These are phyloP conservation scores for Poeciliopsis occidentalis DNA, from an alignment of 2,113 vertebrate genomes.

Conservation along the genomic window DNA sequence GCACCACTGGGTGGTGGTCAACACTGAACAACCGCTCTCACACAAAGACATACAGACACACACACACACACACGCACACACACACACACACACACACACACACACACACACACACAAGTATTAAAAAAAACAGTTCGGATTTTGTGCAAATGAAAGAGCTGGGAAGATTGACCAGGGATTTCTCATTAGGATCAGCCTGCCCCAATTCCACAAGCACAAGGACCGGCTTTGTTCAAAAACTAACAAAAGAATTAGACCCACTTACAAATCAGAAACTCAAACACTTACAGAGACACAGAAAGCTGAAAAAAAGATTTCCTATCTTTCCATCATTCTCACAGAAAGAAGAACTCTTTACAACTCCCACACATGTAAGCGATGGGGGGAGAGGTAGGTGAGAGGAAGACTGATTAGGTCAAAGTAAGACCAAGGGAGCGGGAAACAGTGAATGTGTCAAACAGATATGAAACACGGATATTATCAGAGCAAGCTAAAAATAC, in stretches of 20 bases:
- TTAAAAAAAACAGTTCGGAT: constrained; percentile 15
- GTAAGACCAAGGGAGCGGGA: constrained; percentile 1
- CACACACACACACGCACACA: constrained; percentile 5
- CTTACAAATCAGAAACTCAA: constrained; percentile 57
- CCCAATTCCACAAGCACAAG: constrained; percentile 76
- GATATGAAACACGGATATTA: constrained; percentile 48
- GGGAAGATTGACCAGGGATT: constrained; percentile 72
- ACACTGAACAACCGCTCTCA: constrained; percentile 15
- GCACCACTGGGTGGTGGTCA: constrained; percentile 36
- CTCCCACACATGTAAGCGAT: constrained; percentile 27
- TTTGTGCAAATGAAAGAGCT: constrained; percentile 52
- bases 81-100: no score
- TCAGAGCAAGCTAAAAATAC: constrained; percentile 53
- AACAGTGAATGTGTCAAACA: constrained; percentile 42
- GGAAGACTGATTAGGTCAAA: constrained; percentile 11
- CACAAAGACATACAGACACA: background rate
- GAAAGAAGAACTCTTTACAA: constrained; percentile 33
- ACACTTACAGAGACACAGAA: constrained; percentile 22
- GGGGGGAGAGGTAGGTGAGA: background rate
- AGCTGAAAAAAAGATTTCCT: constrained; percentile 18
- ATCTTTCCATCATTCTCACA: constrained; percentile 15
- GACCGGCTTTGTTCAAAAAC: constrained; percentile 67
- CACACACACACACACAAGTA: constrained; percentile 1
- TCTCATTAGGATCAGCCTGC: constrained; percentile 77
- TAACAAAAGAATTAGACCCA: constrained; percentile 73